Evolutionary conservation across 2,888 invertebrate genomes (phyloP).

Genomic region (Nyleta sp.): DNA sequence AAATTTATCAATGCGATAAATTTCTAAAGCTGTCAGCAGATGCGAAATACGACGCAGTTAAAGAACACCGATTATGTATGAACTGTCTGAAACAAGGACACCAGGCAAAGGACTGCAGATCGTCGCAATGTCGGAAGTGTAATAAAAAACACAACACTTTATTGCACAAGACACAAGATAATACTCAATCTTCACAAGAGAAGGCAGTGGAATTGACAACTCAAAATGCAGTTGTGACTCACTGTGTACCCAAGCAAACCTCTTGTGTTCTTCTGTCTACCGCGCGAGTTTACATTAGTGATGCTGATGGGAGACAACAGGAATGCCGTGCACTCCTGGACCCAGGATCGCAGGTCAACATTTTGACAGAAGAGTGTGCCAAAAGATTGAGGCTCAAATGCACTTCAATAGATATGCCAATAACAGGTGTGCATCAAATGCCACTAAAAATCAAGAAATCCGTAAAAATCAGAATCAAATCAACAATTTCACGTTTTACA

Average conservation of each 20-base stretch:
- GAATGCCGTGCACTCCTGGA: slow-evolving; percentile 15
- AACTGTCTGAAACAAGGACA: slow-evolving; percentile 15
- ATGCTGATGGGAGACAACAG: not conserved
- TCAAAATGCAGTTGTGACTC: not conserved
- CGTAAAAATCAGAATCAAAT: not conserved
- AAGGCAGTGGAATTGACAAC: not conserved
- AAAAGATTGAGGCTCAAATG: not conserved
- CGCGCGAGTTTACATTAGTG: not conserved
- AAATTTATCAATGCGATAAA: not conserved
- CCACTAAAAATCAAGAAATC: not conserved
- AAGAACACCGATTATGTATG: not conserved
- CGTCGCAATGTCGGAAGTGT: slow-evolving; percentile 12
- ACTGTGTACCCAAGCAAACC: slow-evolving; percentile 2
- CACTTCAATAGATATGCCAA: not conserved
- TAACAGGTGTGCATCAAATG: not conserved
- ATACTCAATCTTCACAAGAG: not conserved
- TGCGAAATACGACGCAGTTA: not conserved
- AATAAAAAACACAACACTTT: not conserved
- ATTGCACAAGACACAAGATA: not conserved
- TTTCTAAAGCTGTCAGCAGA: not conserved
- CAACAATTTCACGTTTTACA: slow-evolving; percentile 1
- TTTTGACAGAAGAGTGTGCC: slow-evolving; percentile 4
- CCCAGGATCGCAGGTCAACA: slow-evolving; percentile 13
- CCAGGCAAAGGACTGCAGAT: slow-evolving; percentile 1
- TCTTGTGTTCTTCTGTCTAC: slow-evolving; percentile 8